Evolutionary conservation across 2,888 invertebrate species (phyloP).

Genomic region (Chymomyza fuscimana): DNA sequence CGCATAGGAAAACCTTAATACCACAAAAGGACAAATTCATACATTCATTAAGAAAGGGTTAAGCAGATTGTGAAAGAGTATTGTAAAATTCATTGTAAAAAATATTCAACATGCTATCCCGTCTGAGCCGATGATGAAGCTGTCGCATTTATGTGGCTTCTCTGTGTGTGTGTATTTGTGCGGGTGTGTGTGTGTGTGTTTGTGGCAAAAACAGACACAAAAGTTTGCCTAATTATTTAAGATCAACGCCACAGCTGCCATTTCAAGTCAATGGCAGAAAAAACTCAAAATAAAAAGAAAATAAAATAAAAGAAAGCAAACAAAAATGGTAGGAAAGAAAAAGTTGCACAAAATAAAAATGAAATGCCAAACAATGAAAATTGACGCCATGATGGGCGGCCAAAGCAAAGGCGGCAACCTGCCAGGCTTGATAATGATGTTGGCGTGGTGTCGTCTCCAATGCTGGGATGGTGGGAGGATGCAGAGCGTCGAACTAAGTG

Average conservation of each 20-base stretch:
- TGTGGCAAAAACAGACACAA: slow-evolving; percentile 61
- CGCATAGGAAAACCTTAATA: too few species aligned
- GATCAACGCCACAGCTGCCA: slow-evolving; percentile 60
- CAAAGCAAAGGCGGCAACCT: not conserved
- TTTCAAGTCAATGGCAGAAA: slow-evolving; percentile 56
- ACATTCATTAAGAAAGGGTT: not conserved
- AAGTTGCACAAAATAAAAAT: slow-evolving; percentile 23
- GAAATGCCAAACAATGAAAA: slow-evolving; percentile 70
- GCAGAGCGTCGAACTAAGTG: not conserved
- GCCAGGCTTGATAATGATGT: slow-evolving; percentile 51
- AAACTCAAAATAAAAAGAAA: slow-evolving; percentile 6
- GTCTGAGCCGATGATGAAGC: slow-evolving; percentile 28
- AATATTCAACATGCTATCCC: not conserved
- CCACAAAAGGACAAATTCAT: too few species aligned
- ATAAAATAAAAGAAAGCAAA: slow-evolving; percentile 14
- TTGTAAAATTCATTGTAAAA: not conserved
- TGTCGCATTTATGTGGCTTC: slow-evolving; percentile 10
- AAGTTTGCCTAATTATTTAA: slow-evolving; percentile 72
- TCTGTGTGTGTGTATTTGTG: slow-evolving; percentile 27
- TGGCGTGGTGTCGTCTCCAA: slow-evolving; percentile 14
- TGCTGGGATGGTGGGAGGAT: not conserved
- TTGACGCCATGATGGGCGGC: slow-evolving; percentile 38
- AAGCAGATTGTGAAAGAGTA: not conserved
- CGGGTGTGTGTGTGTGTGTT: slow-evolving; percentile 27
- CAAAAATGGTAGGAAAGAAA: slow-evolving; percentile 16